Percentiles rank a stretch among this genome's conserved stretches.
These are phyloP conservation scores for Zelleria hepariella DNA, from an alignment of 2,888 invertebrate genomes.

Conservation along the genomic window DNA sequence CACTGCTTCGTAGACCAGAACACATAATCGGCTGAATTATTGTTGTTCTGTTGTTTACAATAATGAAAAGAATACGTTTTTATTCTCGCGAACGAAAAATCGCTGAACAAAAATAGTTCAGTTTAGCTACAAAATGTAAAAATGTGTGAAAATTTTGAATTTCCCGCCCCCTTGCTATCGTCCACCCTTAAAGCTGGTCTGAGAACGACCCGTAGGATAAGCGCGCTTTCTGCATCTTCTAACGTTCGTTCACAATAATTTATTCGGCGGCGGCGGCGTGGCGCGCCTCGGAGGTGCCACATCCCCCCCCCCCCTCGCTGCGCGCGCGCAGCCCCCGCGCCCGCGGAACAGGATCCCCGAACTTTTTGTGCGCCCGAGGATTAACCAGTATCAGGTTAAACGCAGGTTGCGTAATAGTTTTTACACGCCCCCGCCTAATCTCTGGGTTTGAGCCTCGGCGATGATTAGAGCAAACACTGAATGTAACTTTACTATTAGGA, in stretches of 20 bases:
- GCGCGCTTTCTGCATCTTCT: neutral
- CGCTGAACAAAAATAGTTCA: too few species aligned
- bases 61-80: too few species aligned
- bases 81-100: too few species aligned
- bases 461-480: neutral
- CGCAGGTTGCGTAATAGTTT: constrained; percentile 63
- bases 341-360: constrained; percentile 43
- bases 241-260: constrained; percentile 32
- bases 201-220: too few species aligned
- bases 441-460: constrained; percentile 8
- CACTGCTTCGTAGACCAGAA: too few species aligned
- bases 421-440: constrained; percentile 63
- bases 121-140: too few species aligned
- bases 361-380: constrained; percentile 45
- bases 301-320: constrained; percentile 24
- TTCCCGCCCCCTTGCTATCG: too few species aligned
- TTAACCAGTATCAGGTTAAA: constrained; percentile 62
- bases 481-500: too few species aligned
- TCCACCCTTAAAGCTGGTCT: too few species aligned
- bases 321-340: constrained; percentile 16
- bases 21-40: too few species aligned
- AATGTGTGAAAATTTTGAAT: too few species aligned
- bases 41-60: too few species aligned
- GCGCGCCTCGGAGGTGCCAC: constrained; percentile 60
- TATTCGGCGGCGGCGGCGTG: constrained; percentile 70